These are phyloP conservation scores for Ametastegia equiseti DNA, from an alignment of 2,888 invertebrate species.

Conservation along the genomic window DNA sequence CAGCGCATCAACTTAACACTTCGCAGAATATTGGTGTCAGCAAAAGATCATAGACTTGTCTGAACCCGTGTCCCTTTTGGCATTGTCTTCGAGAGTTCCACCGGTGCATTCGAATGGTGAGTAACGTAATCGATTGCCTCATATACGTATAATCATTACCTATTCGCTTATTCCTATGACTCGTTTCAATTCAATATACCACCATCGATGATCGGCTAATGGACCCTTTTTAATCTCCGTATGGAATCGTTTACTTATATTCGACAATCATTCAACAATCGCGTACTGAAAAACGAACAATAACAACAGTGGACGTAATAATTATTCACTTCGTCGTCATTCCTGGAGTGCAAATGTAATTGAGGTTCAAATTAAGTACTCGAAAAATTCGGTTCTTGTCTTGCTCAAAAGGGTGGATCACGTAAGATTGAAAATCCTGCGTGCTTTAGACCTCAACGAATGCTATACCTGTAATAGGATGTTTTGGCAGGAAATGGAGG, in stretches of 20 bases:
- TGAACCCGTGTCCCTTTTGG: constrained; percentile 8
- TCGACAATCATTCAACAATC: neutral
- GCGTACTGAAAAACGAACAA: neutral
- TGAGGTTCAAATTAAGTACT: no score
- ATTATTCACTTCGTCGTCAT: neutral
- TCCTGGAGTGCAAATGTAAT: neutral
- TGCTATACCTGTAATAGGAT: no score
- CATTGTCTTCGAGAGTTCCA: constrained; percentile 35
- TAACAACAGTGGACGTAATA: neutral
- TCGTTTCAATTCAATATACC: neutral
- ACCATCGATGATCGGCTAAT: neutral
- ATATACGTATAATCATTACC: neutral
- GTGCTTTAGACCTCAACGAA: no score
- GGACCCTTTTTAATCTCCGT: neutral
- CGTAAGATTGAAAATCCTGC: neutral
- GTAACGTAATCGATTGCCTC: constrained; percentile 43
- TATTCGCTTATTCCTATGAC: neutral
- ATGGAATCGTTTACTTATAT: neutral
- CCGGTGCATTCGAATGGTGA: constrained; percentile 56
- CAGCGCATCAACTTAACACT: constrained; percentile 57
- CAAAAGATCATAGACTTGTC: constrained; percentile 55
- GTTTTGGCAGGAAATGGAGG: neutral
- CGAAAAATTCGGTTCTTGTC: no score
- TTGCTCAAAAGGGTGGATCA: neutral
- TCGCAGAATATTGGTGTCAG: constrained; percentile 64